phyloP scores from a whole-genome alignment of 2,113 vertebrate species.

The Sakesphorus luctuosus region DNA sequence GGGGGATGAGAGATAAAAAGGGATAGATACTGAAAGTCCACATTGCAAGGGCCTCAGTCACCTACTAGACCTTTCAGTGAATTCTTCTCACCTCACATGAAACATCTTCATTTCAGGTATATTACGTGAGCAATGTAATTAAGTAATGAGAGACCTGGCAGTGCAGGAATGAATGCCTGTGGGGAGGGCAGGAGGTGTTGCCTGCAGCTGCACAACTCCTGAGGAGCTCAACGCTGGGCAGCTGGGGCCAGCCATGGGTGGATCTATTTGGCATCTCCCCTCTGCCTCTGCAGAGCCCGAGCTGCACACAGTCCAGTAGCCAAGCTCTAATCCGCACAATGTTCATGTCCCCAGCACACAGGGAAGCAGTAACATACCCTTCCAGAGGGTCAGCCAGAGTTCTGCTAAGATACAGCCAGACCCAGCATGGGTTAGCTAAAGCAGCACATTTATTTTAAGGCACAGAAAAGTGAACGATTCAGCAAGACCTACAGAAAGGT shows the following conservation, averaged over 20 bases:
- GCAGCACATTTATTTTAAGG: neutral
- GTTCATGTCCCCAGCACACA: neutral
- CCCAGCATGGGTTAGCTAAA: neutral
- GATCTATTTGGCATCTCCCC: neutral
- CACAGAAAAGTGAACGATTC: neutral
- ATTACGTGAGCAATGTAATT: neutral
- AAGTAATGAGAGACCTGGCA: rapidly evolving
- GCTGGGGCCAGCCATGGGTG: rapidly evolving
- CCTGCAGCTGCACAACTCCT: neutral
- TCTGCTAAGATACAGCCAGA: neutral
- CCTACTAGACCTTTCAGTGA: neutral
- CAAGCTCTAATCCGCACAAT: neutral
- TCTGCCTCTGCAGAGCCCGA: neutral
- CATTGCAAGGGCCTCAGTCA: neutral
- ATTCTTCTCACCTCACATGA: neutral
- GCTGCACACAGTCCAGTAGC: neutral
- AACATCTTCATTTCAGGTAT: neutral
- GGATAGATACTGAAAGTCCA: neutral
- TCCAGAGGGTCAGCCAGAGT: neutral
- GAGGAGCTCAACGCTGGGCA: neutral
- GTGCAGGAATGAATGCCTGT: neutral
- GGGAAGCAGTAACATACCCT: neutral
- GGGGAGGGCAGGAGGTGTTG: neutral
- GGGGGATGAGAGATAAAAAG: neutral
- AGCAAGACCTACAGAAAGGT: neutral